A percentile compares a stretch with the other conserved stretches of the same genome.
Evolutionary conservation across 37 sponge, comb jelly and placozoan species (phyloP).

Genomic region (Halisarca cf. caerulea): DNA sequence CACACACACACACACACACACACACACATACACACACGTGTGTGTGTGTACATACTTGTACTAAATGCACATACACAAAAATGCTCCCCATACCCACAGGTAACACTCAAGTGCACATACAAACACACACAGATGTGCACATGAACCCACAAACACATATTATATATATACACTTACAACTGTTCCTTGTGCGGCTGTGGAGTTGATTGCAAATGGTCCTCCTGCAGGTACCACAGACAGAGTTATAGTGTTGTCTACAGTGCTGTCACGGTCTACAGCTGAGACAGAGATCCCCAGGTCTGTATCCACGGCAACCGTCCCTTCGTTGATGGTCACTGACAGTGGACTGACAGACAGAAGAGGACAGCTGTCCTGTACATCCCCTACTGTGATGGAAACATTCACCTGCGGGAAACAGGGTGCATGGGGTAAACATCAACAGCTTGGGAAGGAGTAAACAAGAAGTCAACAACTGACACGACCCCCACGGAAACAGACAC

Average conservation of each 20-base stretch:
- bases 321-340: not conserved
- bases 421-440: not conserved
- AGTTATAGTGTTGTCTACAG: not conserved
- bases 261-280: not conserved
- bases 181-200: not conserved
- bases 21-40: no score
- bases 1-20: not conserved
- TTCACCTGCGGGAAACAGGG: not conserved
- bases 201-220: not conserved
- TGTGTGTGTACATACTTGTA: no score
- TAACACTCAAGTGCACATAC: not conserved
- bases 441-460: no score
- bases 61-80: not conserved
- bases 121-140: no score
- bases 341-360: constrained; percentile 4
- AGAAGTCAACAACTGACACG: not conserved
- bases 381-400: not conserved
- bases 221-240: not conserved
- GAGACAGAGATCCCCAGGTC: not conserved
- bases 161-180: not conserved
- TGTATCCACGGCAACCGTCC: not conserved
- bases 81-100: not conserved
- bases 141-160: no score
- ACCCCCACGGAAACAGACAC: not conserved
- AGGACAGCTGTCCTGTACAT: constrained; percentile 14